Conservation (phyloP, 2,113 vertebrate species). For the Tyrannus savana region DNA sequence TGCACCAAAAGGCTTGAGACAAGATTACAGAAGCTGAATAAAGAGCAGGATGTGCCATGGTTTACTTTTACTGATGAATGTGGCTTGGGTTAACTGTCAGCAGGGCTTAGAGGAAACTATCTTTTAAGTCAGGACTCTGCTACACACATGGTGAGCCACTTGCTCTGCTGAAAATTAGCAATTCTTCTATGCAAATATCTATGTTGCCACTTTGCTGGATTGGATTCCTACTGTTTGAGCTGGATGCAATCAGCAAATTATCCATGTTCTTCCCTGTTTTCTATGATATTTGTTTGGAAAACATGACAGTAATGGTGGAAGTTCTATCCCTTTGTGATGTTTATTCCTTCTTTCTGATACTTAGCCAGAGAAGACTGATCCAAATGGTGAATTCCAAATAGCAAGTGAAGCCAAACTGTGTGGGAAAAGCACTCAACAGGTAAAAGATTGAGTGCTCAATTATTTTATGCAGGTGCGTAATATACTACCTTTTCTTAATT, state of each 20-base stretch:
- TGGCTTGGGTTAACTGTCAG: background rate
- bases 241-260: background rate
- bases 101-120: background rate
- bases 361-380: background rate
- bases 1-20: background rate
- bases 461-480: background rate
- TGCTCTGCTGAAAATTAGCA: background rate
- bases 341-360: background rate
- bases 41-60: background rate
- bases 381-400: background rate
- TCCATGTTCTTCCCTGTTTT: background rate
- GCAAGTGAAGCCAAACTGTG: background rate
- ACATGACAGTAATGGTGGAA: background rate
- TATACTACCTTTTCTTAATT: background rate
- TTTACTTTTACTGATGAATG: background rate
- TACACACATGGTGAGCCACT: background rate
- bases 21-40: constrained; percentile 45
- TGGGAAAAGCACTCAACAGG: background rate
- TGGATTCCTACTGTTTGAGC: background rate
- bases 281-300: background rate
- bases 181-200: background rate
- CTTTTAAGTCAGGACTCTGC: background rate
- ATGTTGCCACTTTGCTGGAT: background rate
- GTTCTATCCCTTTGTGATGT: background rate
- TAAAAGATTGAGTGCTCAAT: background rate